Percentiles rank a stretch among this genome's conserved stretches.
Conservation (phyloP, 2,797 vertebrate species). For the Pangasius sanitwongsei region DNA sequence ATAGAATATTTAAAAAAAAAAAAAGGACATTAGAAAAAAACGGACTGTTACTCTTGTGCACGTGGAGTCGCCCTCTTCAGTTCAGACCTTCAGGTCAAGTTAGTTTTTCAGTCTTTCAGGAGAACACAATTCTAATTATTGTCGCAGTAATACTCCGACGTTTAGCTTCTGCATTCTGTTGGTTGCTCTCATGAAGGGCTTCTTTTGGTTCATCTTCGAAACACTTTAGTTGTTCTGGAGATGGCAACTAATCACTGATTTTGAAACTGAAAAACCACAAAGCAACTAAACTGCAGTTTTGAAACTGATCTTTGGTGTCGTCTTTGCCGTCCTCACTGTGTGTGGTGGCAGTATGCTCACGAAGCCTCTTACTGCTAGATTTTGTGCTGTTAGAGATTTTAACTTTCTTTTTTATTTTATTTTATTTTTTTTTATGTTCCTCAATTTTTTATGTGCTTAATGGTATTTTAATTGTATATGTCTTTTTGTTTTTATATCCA, state of each 20-base stretch:
- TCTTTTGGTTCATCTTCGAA: neutral
- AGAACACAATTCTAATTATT: neutral
- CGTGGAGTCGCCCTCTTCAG: neutral
- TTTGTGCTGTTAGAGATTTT: neutral
- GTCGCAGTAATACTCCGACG: neutral
- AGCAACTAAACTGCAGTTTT: neutral
- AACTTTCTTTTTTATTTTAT: neutral
- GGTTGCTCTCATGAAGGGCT: conserved; percentile 47
- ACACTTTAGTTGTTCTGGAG: neutral
- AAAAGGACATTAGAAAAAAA: neutral
- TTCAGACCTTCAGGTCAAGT: neutral
- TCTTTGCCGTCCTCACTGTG: neutral
- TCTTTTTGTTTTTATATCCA: conserved; percentile 33
- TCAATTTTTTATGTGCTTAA: neutral
- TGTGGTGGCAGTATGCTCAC: neutral
- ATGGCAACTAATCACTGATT: neutral
- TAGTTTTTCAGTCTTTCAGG: neutral
- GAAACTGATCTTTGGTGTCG: neutral
- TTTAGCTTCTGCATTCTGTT: conserved; percentile 71
- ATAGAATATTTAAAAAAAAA: neutral
- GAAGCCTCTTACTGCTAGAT: neutral
- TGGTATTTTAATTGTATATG: neutral
- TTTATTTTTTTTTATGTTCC: neutral
- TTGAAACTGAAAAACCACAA: neutral
- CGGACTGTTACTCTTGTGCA: neutral